Evolutionary conservation across 2,888 invertebrate species (phyloP).

Genomic region (Apodemia hepburni): DNA sequence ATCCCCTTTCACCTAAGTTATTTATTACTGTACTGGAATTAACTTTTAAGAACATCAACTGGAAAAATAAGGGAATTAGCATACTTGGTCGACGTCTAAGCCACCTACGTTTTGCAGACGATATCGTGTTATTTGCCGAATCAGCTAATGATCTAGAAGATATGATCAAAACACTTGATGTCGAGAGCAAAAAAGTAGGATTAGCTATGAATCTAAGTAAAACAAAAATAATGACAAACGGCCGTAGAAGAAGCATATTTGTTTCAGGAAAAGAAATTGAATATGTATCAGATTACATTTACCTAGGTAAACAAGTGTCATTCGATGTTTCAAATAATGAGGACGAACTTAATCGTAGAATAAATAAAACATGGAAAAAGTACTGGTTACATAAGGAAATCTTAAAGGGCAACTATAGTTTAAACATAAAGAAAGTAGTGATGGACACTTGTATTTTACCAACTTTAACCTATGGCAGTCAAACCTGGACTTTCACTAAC

Average conservation of each 20-base stretch:
- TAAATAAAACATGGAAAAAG: no score
- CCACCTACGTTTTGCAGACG: not conserved
- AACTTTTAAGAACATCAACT: constrained; percentile 19
- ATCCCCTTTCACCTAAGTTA: constrained; percentile 15
- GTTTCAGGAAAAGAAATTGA: constrained; percentile 18
- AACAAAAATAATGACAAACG: constrained; percentile 13
- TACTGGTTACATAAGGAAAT: no score
- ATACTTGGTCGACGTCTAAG: constrained; percentile 21
- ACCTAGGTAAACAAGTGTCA: no score
- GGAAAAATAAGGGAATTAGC: constrained; percentile 22
- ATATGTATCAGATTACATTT: constrained; percentile 24
- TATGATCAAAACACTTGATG: constrained; percentile 22
- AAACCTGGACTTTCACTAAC: no score
- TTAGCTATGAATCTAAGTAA: constrained; percentile 19
- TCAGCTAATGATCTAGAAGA: constrained; percentile 16
- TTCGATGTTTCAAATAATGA: no score
- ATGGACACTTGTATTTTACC: no score
- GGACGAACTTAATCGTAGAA: no score
- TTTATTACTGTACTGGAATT: not conserved
- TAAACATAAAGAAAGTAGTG: no score
- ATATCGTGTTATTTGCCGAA: not conserved
- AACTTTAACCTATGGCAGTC: no score
- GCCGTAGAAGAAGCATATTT: not conserved
- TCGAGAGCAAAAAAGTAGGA: constrained; percentile 20
- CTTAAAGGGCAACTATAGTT: no score